phyloP scores from a whole-genome alignment of 1,140 invertebrate species.

The Pseudobourletiella spinata region DNA sequence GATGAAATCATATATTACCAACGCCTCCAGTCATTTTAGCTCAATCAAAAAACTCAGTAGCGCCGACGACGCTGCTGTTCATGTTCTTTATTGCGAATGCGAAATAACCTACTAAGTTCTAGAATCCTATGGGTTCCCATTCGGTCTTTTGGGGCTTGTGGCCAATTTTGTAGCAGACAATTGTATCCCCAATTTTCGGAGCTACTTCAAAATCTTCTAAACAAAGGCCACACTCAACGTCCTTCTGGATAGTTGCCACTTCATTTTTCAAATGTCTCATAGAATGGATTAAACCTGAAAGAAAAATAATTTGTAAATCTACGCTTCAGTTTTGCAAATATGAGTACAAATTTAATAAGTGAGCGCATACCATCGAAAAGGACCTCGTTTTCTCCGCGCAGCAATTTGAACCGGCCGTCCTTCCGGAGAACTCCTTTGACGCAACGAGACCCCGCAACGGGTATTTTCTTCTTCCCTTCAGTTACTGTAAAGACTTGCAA shows the following conservation, averaged over 20 bases:
- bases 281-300: conserved; percentile 59
- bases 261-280: conserved; percentile 85
- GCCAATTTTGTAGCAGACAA: conserved; percentile 64
- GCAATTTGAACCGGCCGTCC: conserved; percentile 55
- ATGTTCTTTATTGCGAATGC: not conserved
- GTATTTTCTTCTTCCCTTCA: conserved; percentile 68
- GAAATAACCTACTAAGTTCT: not conserved
- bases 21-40: too few species aligned
- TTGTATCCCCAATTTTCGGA: conserved; percentile 64
- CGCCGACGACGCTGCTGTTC: too few species aligned
- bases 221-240: conserved; percentile 77
- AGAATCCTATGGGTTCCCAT: conserved; percentile 59
- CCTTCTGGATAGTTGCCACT: conserved; percentile 70
- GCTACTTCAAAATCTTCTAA: conserved; percentile 55
- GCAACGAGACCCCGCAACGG: conserved; percentile 81
- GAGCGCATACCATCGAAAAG: conserved; percentile 67
- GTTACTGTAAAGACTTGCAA: conserved; percentile 73
- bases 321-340: not conserved
- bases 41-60: too few species aligned
- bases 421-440: conserved; percentile 65
- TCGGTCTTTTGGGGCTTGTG: conserved; percentile 54
- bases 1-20: too few species aligned
- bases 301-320: conserved; percentile 24
- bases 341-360: too few species aligned
- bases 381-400: conserved; percentile 54